Base-by-base conservation (phyloP, 2,113 vertebrate species). In the Cyprinodon brontotheroides region DNA sequence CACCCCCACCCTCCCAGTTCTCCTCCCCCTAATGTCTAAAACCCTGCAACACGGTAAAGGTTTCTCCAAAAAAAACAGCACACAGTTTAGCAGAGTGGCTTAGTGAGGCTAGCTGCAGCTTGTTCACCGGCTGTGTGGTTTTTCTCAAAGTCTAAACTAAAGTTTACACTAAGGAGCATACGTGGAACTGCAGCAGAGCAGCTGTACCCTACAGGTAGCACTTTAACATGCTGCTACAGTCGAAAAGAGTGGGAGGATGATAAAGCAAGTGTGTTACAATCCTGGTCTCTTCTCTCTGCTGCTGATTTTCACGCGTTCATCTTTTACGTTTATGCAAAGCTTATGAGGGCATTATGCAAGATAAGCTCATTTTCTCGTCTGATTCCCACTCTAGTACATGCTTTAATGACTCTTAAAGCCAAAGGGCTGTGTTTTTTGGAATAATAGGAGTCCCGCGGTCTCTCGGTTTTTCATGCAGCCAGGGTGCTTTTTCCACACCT, bases 351-450 rank as follows among this genome's bases (percentile, higher is more conserved):
- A 93, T 94, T 94, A 93, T 94, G 88, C 89, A 91, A 80, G 90
- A 94, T 95, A 93, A 94, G 93, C 94, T 93, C 87, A 93, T 95
- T 95, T 94, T 92, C 90, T 93, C 92, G 93, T 92, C 89, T 90
- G 92, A 93, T 93, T 94, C 88, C 87, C 76, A 90, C 91, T 94
- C 87, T 79, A 89, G 91, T 86, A 90, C 89, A 92, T 90, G 89
- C 90, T 92, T 90, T 93, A 93, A 94, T 93, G 93, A 93, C 87
- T 93, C 89, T 92, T 91, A 83, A 88, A 92, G 91, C 90, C 87
- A 80, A 57, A 89, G 72, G 87, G 89, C 86, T 91, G 87, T 90
- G 86, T 91, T 91, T 92, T 85, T 87, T 85, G 81, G 82, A 86
- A 91, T 87, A 91, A 91, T 88, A 72, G 87, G 78, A 87, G 69